Evolutionary conservation across 2,888 invertebrate species (phyloP), one percentile per base, ranked within the genome.

Genomic region (Odiellus spinosus): DNA sequence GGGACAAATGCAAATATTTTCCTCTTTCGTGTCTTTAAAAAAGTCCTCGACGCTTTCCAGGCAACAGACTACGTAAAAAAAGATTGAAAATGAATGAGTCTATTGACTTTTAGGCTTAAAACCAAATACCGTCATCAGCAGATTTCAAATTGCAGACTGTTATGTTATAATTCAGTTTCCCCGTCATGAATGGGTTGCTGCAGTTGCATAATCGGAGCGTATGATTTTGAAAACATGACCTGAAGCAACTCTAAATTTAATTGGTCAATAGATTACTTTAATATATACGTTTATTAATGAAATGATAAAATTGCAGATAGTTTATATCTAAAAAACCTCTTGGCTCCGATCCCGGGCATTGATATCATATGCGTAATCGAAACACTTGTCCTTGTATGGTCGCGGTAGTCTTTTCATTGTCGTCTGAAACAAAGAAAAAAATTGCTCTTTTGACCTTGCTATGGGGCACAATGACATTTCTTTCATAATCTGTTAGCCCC

Each of bases 341-440:
- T 49, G 49, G 33, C 44, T 42, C 21, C 12, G 32, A 18, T 35
- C 34, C 12, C 15, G n/a, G 12, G 12, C 11, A 1, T 10, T 2
- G 11, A 2, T 36, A 33, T 42, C 42, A 33, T 44, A 34, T 15
- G 36, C 41, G 21, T 50, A 50, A 3, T 36, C 14, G 20, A 33
- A 40, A 40, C 50, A 50, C 21, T 38, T 42, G 32, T 50, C 50
- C 40, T 45, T 45, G n/a, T 50, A 50, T 11, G 50, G 50, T 8
- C 45, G 11, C 12, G 45, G 40, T 8, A 50, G 21, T 6, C 50
- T 45, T 26, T 40, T 35, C 4, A 44, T 42, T 2, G 45, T 38
- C 5, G 39, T 47, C 50, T 50, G 18, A 12, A 42, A 42, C 42
- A 18, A 35, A 20, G 36, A 26, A 26, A 8, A n/a, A n/a, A n/a